Base-by-base conservation (phyloP, 2,888 invertebrate species). In the Chymomyza caudatula region DNA sequence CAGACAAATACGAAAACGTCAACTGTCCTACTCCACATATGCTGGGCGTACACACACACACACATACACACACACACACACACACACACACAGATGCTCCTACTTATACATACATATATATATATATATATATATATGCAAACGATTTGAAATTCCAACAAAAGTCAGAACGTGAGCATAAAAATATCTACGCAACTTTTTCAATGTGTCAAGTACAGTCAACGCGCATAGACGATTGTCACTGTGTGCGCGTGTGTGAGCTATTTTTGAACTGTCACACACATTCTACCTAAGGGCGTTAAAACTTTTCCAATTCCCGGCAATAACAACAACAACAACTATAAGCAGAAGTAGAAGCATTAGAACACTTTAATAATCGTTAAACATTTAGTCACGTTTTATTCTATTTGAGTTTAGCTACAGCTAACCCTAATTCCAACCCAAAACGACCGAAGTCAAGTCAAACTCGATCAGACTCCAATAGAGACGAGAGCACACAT, bases 331-430 rank as follows among this genome's bases (percentile, higher is more conserved):
- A 44, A 44, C 44, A n/a, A 44, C 44, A 44, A 47, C 47, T 37
- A 37, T 37, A 37, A 47, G 47, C 47, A 47, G 19, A 4, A 17
- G 19, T 13, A 19, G n/a, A 37, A 47, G 6, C 17, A 62, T 62
- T 71, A 70, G 64, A 75, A 74, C 69, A 77, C 72, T 76, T 67
- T 72, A 75, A 76, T 76, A 76, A 74, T 76, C 76, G 76, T 76
- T 76, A 76, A 69, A 76, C 76, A 76, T 75, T 76, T 76, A 76
- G 76, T 76, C 76, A 76, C 76, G 76, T 76, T 76, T 76, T 77
- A 67, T 76, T 76, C 69, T 65, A 47, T 47, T 47, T 19, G 47
- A 19, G 17, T 47, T 15, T 3, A 11, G 29, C 29, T 37, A 13
- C 19, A 47, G 47, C 19, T 47, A 47, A 47, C 17, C 47, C 19